phyloP scores from a whole-genome alignment of 2,113 vertebrate genomes.

The Nothobranchius furzeri region DNA sequence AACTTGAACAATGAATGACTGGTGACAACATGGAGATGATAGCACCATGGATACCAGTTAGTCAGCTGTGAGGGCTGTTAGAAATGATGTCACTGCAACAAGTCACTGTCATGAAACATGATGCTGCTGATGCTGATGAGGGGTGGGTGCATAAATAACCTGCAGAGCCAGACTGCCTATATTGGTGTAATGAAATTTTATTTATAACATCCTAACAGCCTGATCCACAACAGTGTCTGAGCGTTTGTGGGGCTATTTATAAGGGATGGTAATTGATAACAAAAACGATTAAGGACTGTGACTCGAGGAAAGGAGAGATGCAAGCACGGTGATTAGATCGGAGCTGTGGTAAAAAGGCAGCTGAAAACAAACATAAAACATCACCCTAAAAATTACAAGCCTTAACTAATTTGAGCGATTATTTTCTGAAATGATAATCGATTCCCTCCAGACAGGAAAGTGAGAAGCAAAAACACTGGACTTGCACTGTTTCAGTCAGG shows the following conservation, averaged over 20 bases:
- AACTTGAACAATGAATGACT: constrained; percentile 60
- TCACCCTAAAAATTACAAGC: constrained; percentile 2
- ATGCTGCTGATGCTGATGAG: constrained; percentile 21
- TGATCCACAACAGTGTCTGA: no score
- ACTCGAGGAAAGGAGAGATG: neutral
- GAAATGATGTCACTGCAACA: constrained; percentile 29
- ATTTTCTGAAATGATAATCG: constrained; percentile 9
- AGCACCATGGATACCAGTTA: constrained; percentile 42
- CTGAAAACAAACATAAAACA: constrained; percentile 4
- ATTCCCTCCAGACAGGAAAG: constrained; percentile 4
- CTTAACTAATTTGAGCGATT: constrained; percentile 16
- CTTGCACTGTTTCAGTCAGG: constrained; percentile 6
- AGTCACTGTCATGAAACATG: constrained; percentile 26
- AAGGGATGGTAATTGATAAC: neutral
- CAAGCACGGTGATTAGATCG: constrained; percentile 9
- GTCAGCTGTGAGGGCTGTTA: constrained; percentile 44
- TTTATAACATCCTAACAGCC: neutral
- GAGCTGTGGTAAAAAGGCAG: constrained; percentile 9
- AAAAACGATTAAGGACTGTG: neutral
- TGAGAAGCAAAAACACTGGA: constrained; percentile 5
- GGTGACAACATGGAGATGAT: constrained; percentile 64
- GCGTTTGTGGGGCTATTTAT: neutral
- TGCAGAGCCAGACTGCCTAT: constrained; percentile 6
- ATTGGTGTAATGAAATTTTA: neutral
- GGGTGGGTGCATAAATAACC: neutral